A percentile compares a stretch with the other conserved stretches of the same genome.
phyloP scores from a whole-genome alignment of 2,113 vertebrate genomes.

The Labrus mixtus region DNA sequence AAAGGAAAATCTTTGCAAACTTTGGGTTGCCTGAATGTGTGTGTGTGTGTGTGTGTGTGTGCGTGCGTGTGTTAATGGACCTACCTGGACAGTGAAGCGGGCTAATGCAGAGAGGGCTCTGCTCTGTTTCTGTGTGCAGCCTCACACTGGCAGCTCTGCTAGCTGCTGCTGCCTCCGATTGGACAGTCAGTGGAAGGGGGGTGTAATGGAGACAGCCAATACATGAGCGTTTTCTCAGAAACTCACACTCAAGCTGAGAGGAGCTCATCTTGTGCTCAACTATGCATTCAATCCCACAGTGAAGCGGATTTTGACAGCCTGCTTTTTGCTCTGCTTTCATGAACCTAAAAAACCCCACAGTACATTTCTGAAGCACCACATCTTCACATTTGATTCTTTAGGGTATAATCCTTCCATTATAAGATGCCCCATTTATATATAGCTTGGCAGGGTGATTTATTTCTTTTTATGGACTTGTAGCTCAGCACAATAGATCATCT shows the following conservation, averaged over 20 bases:
- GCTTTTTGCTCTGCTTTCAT: not conserved
- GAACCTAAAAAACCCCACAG: not conserved
- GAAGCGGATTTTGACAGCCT: constrained; percentile 4
- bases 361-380: not conserved
- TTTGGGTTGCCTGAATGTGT: constrained; percentile 15
- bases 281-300: constrained; percentile 7
- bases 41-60: constrained; percentile 19
- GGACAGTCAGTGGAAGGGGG: constrained; percentile 42
- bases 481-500: not conserved
- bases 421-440: not conserved
- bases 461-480: too few species aligned
- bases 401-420: too few species aligned
- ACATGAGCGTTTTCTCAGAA: constrained; percentile 57
- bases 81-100: constrained; percentile 74
- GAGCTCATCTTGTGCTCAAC: constrained; percentile 41
- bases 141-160: constrained; percentile 70
- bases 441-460: too few species aligned
- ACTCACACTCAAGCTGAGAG: constrained; percentile 27
- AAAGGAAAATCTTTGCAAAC: constrained; percentile 33
- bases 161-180: constrained; percentile 66
- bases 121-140: constrained; percentile 78
- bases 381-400: not conserved
- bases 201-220: constrained; percentile 76
- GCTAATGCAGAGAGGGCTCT: constrained; percentile 54
- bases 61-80: constrained; percentile 51